Evolutionary conservation across 2,888 invertebrate species (phyloP), one percentile per base, ranked within the genome.

Genomic region (Campaea margaritaria): DNA sequence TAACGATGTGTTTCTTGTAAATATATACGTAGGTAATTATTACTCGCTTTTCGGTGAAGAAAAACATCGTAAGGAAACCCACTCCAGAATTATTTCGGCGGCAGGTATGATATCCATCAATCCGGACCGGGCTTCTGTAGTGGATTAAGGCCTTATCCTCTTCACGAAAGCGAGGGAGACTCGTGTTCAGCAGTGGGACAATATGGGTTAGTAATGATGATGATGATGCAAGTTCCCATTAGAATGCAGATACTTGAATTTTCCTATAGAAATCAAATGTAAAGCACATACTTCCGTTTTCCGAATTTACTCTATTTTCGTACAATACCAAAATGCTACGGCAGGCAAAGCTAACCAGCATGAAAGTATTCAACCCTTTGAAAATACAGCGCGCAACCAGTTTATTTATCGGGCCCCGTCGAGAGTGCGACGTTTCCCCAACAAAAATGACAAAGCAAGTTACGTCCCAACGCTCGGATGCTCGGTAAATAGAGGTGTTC

Each of bases 371-470:
- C 34, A 31, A 45, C 34, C 36, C 27, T 58, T 48, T 54, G 50
- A 50, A 54, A 54, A 59, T 50, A 59, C 59, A 53, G 53, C 31
- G 53, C 57, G 52, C 58, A 55, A 60, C 44, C 55, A 54, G 64
- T 67, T 60, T 64, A 60, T 66, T 64, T 57, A 54, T 49, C 46
- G 55, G 39, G 34, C 52, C n/a, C 38, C 44, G 54, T 50, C 36
- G 58, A 58, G 58, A 66, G 56, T 62, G 56, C 56, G 42, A 61
- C 63, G 46, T 58, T 62, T 56, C 50, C 47, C 41, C 53, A 48
- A 48, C 52, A 62, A 66, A 66, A 66, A 68, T 66, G 62, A 66
- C 68, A 66, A 66, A 68, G 61, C 66, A 64, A 64, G 66, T 63
- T 58, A 62, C 54, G 52, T 45, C 48, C 43, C 48, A 61, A 45